Conservation (phyloP, 2,113 vertebrate genomes). For the Nanorana parkeri region DNA sequence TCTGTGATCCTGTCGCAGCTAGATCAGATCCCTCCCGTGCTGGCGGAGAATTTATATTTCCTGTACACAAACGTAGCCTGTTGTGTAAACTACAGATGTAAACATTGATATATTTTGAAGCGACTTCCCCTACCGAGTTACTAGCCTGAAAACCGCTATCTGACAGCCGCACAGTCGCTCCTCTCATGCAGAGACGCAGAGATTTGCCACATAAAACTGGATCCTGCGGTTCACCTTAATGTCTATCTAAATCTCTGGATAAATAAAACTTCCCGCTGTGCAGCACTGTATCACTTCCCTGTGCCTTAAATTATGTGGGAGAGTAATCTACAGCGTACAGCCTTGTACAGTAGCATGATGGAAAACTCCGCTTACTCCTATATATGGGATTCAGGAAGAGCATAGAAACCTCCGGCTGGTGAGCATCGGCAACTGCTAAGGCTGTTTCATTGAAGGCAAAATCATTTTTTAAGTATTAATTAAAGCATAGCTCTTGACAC, state of each 20-base stretch:
- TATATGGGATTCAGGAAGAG: too few species aligned
- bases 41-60: background rate
- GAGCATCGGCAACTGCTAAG: too few species aligned
- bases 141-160: background rate
- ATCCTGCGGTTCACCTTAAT: background rate
- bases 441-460: too few species aligned
- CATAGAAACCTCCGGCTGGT: too few species aligned
- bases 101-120: constrained; percentile 29
- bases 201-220: background rate
- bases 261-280: background rate
- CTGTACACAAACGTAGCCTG: background rate
- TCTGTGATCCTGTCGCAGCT: background rate
- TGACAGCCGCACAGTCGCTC: background rate
- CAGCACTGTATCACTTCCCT: background rate
- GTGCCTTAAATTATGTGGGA: background rate
- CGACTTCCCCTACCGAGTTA: constrained; percentile 7
- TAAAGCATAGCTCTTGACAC: too few species aligned
- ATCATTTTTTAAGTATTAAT: too few species aligned
- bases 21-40: background rate
- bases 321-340: background rate
- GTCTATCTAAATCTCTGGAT: background rate
- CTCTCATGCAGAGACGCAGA: background rate
- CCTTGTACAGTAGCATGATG: background rate
- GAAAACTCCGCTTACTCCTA: background rate
- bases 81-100: constrained; percentile 41